Base-by-base conservation (phyloP, 92 coral and sea anemone species). In the Metridium senile region DNA sequence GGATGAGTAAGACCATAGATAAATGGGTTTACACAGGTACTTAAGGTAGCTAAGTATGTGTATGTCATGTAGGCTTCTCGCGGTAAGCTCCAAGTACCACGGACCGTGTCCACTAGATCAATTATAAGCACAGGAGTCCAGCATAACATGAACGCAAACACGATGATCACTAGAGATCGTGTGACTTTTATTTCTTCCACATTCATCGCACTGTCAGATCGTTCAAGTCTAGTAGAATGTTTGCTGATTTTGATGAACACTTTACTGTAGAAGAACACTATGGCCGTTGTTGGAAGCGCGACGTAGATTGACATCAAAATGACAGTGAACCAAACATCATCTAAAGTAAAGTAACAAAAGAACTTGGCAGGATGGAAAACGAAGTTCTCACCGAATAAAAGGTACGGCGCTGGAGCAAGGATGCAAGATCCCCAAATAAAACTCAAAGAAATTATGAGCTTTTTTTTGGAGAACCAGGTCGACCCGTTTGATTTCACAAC, bases 301-400 rank as follows among this genome's bases (percentile, higher is more conserved):
- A 83, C 81, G 58, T 74, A 70, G 26, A 83, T 22, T 0, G 70
- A 52, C 26, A 67, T 67, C 28, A 78, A 21, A 34, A 78, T 30
- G 0, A 88, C 85, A 9, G 85, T 82, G 73, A 82, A 88, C 53
- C 73, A 70, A 11, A 25, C 70, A 6, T 58, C 39, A n/a, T 70
- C 81, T 16, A 88, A 64, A 53, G 70, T 69, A 19, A 79, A 71
- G 51, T 83, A 88, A 63, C 92, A 88, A 65, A 87, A 83, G 69
- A 83, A 79, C 68, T 87, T 87, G 22, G 71, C 71, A 0, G 92
- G 88, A 47, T 78, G 78, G 65, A 87, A 87, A 0, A 87, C 69
- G 71, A 83, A 83, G 26, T 49, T 52, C 39, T 79, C 33, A 7
- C 92, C 88, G 9, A 81, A 71, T 18, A 87, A 17, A 9, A 87